Percentiles rank a stretch among this genome's conserved stretches.
Conservation (phyloP, 2,888 invertebrate species). For the Flexamia atlantica region DNA sequence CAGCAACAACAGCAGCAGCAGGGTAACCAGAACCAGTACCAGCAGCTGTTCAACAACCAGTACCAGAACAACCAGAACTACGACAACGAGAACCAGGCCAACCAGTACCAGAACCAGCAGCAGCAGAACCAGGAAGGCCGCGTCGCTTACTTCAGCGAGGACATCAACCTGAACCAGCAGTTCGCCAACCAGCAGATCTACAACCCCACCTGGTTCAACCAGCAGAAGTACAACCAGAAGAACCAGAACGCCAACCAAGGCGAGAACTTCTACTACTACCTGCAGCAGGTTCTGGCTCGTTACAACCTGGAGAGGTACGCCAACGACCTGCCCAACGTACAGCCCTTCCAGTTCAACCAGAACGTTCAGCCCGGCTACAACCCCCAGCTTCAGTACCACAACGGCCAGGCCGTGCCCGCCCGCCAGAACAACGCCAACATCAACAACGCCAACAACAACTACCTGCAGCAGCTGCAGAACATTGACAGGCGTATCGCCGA, state of each 20-base stretch:
- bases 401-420: slow-evolving; percentile 78
- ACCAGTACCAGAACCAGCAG: slow-evolving; percentile 55
- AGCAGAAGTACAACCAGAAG: slow-evolving; percentile 65
- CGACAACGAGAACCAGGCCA: slow-evolving; percentile 53
- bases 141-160: slow-evolving; percentile 85
- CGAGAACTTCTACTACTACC: slow-evolving; percentile 76
- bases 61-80: slow-evolving; percentile 58
- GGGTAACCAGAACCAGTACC: slow-evolving; percentile 51
- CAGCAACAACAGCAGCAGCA: slow-evolving; percentile 56
- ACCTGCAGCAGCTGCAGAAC: slow-evolving; percentile 74
- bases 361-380: slow-evolving; percentile 76
- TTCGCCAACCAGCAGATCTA: slow-evolving; percentile 82
- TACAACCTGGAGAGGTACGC: slow-evolving; percentile 77
- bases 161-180: slow-evolving; percentile 79
- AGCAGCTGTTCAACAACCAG: slow-evolving; percentile 55
- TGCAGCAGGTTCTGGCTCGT: slow-evolving; percentile 83
- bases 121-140: slow-evolving; percentile 76
- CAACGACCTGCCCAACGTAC: slow-evolving; percentile 76
- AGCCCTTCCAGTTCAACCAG: slow-evolving; percentile 75
- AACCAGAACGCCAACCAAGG: slow-evolving; percentile 63
- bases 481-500: slow-evolving; percentile 79
- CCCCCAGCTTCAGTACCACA: slow-evolving; percentile 78
- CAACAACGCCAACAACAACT: slow-evolving; percentile 73
- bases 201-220: slow-evolving; percentile 75
- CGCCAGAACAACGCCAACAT: slow-evolving; percentile 76